Evolutionary conservation across 2,888 invertebrate genomes (phyloP).

Genomic region (Drosophila hamatofila): DNA sequence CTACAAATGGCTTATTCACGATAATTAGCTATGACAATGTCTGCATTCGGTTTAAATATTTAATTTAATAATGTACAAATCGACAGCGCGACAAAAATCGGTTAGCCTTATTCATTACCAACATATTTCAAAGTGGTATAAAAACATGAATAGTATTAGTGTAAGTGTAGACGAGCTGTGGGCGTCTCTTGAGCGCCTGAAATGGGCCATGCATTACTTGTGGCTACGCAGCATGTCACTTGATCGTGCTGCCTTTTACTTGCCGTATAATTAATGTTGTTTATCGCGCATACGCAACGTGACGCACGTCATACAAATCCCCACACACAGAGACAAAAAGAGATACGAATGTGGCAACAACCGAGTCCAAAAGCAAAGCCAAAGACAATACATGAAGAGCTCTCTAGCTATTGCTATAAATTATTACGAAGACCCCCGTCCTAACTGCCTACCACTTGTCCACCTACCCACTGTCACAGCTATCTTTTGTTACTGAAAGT

Average conservation of each 20-base stretch:
- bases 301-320: constrained; percentile 49
- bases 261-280: constrained; percentile 65
- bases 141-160: background rate
- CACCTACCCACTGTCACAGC: constrained; percentile 64
- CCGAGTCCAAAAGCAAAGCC: constrained; percentile 12
- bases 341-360: constrained; percentile 32
- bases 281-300: constrained; percentile 69
- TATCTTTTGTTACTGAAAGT: constrained; percentile 40
- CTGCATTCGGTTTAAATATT: constrained; percentile 30
- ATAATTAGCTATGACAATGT: constrained; percentile 32
- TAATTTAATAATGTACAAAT: constrained; percentile 51
- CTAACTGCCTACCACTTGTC: constrained; percentile 62
- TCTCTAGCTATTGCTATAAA: constrained; percentile 53
- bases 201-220: constrained; percentile 54
- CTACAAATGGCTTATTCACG: constrained; percentile 9
- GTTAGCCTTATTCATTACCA: constrained; percentile 29
- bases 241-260: constrained; percentile 66
- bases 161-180: constrained; percentile 25
- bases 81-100: constrained; percentile 20
- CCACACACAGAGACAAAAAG: constrained; percentile 2
- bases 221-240: constrained; percentile 52
- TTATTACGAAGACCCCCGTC: constrained; percentile 52
- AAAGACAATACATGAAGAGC: constrained; percentile 63
- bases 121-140: constrained; percentile 18
- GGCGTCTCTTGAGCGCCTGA: constrained; percentile 47